phyloP scores from a whole-genome alignment of 1,140 invertebrate genomes.

The Bradysia coprophila region DNA sequence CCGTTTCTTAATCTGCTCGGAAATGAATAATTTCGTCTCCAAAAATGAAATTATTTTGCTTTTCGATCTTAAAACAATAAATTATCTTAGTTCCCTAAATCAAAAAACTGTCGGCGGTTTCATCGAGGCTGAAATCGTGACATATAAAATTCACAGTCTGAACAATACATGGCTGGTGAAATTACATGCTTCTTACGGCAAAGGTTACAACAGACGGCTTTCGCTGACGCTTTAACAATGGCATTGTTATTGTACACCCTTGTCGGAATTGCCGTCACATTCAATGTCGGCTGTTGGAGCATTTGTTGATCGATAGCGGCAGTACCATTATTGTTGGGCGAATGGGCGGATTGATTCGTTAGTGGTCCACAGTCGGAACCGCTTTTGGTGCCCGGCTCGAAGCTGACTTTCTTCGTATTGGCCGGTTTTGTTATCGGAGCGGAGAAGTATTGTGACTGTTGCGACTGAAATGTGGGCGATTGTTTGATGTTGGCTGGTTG shows the following conservation, averaged over 20 bases:
- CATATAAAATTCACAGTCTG: conserved; percentile 83
- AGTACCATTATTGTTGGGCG: conserved; percentile 5
- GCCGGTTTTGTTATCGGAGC: conserved; percentile 30
- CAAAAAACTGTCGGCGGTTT: too few species aligned
- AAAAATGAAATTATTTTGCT: too few species aligned
- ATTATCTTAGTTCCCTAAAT: too few species aligned
- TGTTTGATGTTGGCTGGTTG: conserved; percentile 11
- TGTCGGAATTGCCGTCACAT: conserved; percentile 20
- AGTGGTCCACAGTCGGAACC: conserved; percentile 31
- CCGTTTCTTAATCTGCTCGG: too few species aligned
- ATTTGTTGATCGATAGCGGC: conserved; percentile 8
- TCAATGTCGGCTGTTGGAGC: conserved; percentile 8
- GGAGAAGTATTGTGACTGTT: conserved; percentile 21
- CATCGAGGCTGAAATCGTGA: conserved; percentile 52
- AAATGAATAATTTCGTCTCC: too few species aligned
- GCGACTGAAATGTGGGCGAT: conserved; percentile 28
- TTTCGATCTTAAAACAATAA: too few species aligned
- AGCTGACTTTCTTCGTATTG: conserved; percentile 42
- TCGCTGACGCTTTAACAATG: conserved; percentile 29
- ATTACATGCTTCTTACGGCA: conserved; percentile 65
- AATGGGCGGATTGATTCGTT: conserved; percentile 8
- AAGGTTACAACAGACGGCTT: conserved; percentile 47
- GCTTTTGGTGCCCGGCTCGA: conserved; percentile 42
- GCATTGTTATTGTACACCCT: conserved; percentile 14
- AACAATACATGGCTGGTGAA: conserved; percentile 59